phyloP scores from a whole-genome alignment of 2,113 vertebrate species.

The Platichthys flesus region DNA sequence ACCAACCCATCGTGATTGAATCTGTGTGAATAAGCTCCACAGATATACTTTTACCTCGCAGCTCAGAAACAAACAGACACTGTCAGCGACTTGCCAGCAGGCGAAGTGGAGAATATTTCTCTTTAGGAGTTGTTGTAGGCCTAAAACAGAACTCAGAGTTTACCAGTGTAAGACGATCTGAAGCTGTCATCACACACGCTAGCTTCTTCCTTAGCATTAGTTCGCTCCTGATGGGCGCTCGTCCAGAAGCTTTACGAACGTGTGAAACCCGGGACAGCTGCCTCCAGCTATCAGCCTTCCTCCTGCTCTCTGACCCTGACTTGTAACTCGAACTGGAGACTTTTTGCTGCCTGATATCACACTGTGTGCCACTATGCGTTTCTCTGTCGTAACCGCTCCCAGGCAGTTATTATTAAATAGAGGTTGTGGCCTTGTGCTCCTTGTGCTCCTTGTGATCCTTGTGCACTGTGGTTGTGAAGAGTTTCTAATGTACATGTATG shows the following conservation, averaged over 20 bases:
- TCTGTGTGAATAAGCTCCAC: no score
- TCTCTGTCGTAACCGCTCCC: constrained; percentile 6
- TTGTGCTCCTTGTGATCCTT: constrained; percentile 37
- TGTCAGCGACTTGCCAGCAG: no score
- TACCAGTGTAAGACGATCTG: not conserved
- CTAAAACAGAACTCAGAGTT: constrained; percentile 14
- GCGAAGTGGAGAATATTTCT: no score
- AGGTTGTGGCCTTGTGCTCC: constrained; percentile 24
- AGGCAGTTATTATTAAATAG: constrained; percentile 57
- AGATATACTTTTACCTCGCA: no score
- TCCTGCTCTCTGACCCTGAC: constrained; percentile 24
- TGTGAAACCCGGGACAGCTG: constrained; percentile 34
- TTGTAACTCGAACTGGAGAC: constrained; percentile 56
- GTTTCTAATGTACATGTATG: not conserved
- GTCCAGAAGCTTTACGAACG: not conserved
- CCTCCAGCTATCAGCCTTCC: constrained; percentile 15
- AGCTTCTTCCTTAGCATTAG: not conserved
- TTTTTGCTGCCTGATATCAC: constrained; percentile 33
- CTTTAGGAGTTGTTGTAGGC: no score
- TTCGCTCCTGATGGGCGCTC: not conserved
- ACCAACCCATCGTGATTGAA: no score
- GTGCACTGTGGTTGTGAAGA: not conserved
- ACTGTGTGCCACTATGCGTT: constrained; percentile 14
- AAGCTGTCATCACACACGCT: not conserved
- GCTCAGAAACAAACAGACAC: no score